Percentiles rank a stretch among this genome's conserved stretches.
These are phyloP conservation scores for Eospalax fontanierii DNA, from an alignment of 2,797 vertebrate genomes.

Conservation along the genomic window DNA sequence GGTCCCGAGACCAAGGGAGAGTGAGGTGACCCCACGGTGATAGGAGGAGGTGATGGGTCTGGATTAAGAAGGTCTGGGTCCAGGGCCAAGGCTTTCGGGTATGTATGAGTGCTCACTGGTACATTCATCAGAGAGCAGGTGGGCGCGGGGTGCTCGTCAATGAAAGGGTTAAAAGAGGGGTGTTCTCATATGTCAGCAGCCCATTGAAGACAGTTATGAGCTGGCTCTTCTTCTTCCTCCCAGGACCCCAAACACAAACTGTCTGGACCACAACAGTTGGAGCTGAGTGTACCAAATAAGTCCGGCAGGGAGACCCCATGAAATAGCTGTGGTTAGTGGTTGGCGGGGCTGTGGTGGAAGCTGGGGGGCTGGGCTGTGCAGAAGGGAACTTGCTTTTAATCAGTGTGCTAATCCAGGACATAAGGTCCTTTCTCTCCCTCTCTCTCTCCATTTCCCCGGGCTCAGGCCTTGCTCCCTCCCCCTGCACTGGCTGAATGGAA, in stretches of 20 bases:
- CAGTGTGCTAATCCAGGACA: conserved; percentile 93
- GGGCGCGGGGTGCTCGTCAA: too few species aligned
- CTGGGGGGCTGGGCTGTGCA: conserved; percentile 5
- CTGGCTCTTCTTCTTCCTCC: conserved; percentile 83
- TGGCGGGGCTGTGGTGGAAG: conserved; percentile 77
- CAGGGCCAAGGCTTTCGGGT: neutral
- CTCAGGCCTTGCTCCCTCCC: conserved; percentile 64
- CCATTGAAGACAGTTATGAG: conserved; percentile 74
- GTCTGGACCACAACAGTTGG: conserved; percentile 91
- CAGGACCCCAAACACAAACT: conserved; percentile 88
- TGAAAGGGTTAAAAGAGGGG: conserved; percentile 71
- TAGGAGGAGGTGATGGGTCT: too few species aligned
- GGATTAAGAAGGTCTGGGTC: neutral
- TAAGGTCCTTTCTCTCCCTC: conserved; percentile 86
- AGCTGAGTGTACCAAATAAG: conserved; percentile 89
- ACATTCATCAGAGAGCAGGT: neutral
- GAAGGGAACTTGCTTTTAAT: conserved; percentile 93
- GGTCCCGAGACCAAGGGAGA: too few species aligned
- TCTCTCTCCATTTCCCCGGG: conserved; percentile 85
- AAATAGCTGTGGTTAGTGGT: conserved; percentile 94
- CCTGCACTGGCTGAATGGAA: conserved; percentile 80
- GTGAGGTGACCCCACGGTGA: too few species aligned
- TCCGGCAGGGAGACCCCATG: conserved; percentile 87
- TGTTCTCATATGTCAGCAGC: conserved; percentile 70
- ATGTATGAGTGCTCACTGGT: rapidly evolving